Percentiles rank a stretch among this genome's conserved stretches.
Conservation (phyloP, 2,888 invertebrate genomes). For the Nephrotoma guestfalica region DNA sequence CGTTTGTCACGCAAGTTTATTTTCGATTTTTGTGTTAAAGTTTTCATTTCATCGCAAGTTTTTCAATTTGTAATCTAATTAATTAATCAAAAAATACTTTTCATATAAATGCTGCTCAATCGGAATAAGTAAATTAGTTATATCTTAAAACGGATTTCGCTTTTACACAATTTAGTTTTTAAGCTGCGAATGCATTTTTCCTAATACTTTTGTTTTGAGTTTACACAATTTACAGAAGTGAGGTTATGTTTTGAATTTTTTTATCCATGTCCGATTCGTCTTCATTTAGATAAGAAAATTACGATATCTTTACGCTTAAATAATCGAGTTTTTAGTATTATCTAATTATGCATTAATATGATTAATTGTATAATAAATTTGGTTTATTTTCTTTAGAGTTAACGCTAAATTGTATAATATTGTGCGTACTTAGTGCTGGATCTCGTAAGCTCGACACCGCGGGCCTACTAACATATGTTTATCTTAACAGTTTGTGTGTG, state of each 20-base stretch:
- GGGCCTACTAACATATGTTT: background rate
- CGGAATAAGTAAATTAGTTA: conserved; percentile 22
- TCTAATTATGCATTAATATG: background rate
- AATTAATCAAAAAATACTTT: background rate
- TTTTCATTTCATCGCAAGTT: background rate
- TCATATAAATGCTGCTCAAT: conserved; percentile 20
- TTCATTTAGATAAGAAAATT: background rate
- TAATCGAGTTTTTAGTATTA: background rate
- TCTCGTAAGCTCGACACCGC: background rate
- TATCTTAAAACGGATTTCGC: background rate
- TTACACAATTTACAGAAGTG: background rate
- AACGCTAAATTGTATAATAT: background rate
- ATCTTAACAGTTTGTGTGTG: background rate
- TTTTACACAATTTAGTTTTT: background rate
- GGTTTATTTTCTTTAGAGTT: background rate
- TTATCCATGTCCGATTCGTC: background rate
- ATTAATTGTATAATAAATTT: background rate
- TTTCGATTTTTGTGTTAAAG: background rate
- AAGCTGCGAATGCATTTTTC: background rate
- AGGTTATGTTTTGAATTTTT: background rate
- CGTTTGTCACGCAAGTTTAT: background rate
- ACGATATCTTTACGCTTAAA: background rate
- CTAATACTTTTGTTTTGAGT: background rate
- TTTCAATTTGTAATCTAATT: background rate
- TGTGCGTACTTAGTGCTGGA: background rate